These are phyloP conservation scores for Marronus borbonicus DNA, from an alignment of 2,888 invertebrate genomes.

Conservation along the genomic window DNA sequence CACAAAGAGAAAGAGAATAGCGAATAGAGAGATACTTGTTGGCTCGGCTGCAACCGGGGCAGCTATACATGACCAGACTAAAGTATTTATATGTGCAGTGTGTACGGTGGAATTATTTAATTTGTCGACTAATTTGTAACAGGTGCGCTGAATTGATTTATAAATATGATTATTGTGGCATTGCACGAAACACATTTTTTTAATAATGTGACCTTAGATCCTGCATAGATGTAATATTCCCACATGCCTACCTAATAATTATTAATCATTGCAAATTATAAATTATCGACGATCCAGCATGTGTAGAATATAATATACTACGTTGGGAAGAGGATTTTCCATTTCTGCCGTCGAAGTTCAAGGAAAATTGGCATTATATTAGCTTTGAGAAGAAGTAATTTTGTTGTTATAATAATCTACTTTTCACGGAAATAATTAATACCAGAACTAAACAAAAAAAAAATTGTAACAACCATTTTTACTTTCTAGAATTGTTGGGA, in stretches of 20 bases:
- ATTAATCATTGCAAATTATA: not conserved
- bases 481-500: too few relatives aligned
- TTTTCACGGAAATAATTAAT: too few relatives aligned
- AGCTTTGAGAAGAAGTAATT: too few relatives aligned
- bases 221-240: not conserved
- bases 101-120: conserved; percentile 57
- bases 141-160: conserved; percentile 52
- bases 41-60: conserved; percentile 53
- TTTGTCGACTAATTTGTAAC: conserved; percentile 58
- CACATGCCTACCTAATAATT: not conserved
- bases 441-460: too few relatives aligned
- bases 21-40: conserved; percentile 53
- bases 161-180: conserved; percentile 53
- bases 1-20: conserved; percentile 53
- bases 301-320: not conserved
- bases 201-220: not conserved
- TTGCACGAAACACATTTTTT: conserved; percentile 48
- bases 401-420: too few relatives aligned
- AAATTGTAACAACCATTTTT: too few relatives aligned
- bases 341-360: not conserved
- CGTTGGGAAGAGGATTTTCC: not conserved
- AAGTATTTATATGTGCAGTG: conserved; percentile 54
- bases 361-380: too few relatives aligned
- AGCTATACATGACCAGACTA: conserved; percentile 55
- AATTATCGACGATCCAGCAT: not conserved